Base-by-base conservation (phyloP, 2,888 invertebrate genomes). In the Coleophora deauratella region DNA sequence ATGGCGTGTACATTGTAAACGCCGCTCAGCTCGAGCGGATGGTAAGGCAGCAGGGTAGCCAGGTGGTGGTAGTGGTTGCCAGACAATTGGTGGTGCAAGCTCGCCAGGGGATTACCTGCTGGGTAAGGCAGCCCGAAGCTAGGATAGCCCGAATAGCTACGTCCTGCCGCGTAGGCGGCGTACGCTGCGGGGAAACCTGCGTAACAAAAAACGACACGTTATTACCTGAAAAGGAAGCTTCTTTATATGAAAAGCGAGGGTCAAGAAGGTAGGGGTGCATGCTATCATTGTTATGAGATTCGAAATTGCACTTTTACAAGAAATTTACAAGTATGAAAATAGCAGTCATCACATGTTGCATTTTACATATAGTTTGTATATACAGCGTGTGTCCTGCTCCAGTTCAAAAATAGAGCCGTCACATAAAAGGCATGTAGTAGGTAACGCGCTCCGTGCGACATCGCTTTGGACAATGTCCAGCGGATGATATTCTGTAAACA, bases 91-190 rank as follows among this genome's bases (percentile, higher is more conserved):
- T 91, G 91, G 88, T 91, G 91, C 89, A 91, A 89, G 89, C 91
- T 91, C 89, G 89, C 88, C 88, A 91, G 90, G 87, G 91, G 84
- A 91, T 96, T 95, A 96, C 96, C 96, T 95, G 96, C 94, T 82
- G 96, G 96, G 89, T 96, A 96, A 84, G 96, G 96, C 88, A 97
- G 94, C 91, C 96, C 96, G 90, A 96, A 96, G 91, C 96, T 95
- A 89, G 96, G 95, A 91, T 96, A 96, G 89, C 96, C 95, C 89
- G 96, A 95, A 89, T 96, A 97, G 85, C 96, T 95, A 88, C 96
- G 94, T 86, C 96, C 95, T 82, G 96, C 95, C 89, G 96, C 96
- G 88, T 96, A 96, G 77, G 96, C 96, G 88, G 96, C 96, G 88
- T 96, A 96, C 72, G 96, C 96, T 84, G 96, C 95, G 88, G 96